Evolutionary conservation across 2,113 vertebrate species (phyloP).

Genomic region (Corvus cornix): DNA sequence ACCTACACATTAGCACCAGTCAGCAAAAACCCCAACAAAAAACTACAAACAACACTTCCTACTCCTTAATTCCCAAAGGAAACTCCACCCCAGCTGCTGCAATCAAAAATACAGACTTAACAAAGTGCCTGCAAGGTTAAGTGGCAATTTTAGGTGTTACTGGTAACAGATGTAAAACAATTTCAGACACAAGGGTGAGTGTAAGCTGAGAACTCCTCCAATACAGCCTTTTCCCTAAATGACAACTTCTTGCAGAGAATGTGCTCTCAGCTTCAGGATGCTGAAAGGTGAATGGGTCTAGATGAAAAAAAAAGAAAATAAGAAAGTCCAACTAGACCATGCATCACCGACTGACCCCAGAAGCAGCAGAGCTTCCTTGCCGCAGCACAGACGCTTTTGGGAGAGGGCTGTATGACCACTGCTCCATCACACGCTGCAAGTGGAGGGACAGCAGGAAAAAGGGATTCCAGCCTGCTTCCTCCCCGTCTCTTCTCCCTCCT

Average conservation of each 20-base stretch:
- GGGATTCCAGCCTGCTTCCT: not conserved
- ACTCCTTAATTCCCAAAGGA: constrained; percentile 65
- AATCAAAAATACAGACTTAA: constrained; percentile 30
- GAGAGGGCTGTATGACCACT: accelerated
- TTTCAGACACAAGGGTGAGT: not conserved
- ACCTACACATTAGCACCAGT: constrained; percentile 58
- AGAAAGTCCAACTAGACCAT: not conserved
- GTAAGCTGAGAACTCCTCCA: not conserved
- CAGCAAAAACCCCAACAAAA: constrained; percentile 59
- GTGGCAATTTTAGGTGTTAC: constrained; percentile 46
- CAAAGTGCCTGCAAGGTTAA: constrained; percentile 45
- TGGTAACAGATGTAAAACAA: constrained; percentile 30
- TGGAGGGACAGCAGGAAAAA: not conserved
- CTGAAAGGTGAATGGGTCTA: not conserved
- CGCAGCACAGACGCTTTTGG: not conserved
- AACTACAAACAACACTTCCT: constrained; percentile 61
- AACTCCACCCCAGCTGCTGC: constrained; percentile 53
- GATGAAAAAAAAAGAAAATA: not conserved
- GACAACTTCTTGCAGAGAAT: not conserved
- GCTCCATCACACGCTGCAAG: not conserved
- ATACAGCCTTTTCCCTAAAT: not conserved
- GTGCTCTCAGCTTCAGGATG: constrained; percentile 19
- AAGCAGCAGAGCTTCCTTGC: not conserved
- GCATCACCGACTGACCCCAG: not conserved
- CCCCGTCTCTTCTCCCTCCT: not conserved